Evolutionary conservation across 2,888 invertebrate genomes (phyloP), one percentile per base, ranked within the genome.

Genomic region (Spicauda simplicius): DNA sequence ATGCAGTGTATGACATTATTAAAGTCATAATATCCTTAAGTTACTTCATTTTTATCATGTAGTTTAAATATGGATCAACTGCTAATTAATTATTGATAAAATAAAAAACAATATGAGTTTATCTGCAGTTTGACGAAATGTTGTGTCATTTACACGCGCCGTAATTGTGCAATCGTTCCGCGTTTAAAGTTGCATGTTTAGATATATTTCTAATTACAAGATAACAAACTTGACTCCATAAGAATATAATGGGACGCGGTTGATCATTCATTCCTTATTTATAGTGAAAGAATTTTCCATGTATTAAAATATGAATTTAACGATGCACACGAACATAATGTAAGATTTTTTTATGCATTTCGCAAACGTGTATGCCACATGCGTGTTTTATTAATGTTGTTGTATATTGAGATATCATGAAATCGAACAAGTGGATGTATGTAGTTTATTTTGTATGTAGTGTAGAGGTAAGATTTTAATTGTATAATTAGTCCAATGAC

Each of bases 361-460:
- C 77, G 78, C 82, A 75, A 73, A 73, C 72, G 74, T 80, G 83
- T 85, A 81, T 83, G 82, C 80, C 78, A 73, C 78, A 78, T 5
- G 25, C 78, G 80, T 77, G 73, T 78, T 79, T 75, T 79, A 76
- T 80, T 76, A 72, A 82, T 33, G 82, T 86, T 81, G 81, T 86
- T 86, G 84, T 89, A 88, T 86, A 86, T 25, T 87, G 85, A 79
- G 78, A 77, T 87, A 85, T 88, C 85, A 88, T 89, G 85, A 87
- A 89, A 86, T 90, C 87, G 88, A 90, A 87, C 90, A 89, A 91
- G 88, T 84, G 83, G 77, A 53, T 61, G 61, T 16, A 80, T 80
- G 80, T 82, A 84, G 78, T 76, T 41, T 75, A 76, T 75, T 64
- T 74, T 72, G 74, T 70, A 77, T 78, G 77, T 80, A 77, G 78